Conservation (phyloP, 1,140 invertebrate species). For the Papilio helenus region DNA sequence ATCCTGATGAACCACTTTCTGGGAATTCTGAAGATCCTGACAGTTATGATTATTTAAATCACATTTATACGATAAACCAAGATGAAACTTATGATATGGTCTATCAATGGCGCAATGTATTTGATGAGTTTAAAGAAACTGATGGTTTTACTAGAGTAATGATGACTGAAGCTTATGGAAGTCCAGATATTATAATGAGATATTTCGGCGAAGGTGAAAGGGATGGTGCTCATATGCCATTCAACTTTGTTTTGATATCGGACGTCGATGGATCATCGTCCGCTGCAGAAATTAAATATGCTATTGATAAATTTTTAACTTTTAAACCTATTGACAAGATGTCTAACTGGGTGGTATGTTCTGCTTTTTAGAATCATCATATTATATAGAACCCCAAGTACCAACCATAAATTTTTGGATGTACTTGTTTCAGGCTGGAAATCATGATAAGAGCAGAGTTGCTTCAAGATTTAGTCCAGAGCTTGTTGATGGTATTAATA, state of each 20-base stretch:
- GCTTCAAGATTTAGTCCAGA: conserved; percentile 85
- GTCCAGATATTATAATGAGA: conserved; percentile 83
- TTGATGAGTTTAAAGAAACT: conserved; percentile 83
- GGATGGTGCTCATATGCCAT: conserved; percentile 85
- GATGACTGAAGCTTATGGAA: conserved; percentile 89
- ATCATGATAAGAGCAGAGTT: conserved; percentile 88
- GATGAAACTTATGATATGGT: conserved; percentile 82
- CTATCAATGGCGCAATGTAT: conserved; percentile 83
- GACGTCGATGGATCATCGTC: conserved; percentile 81
- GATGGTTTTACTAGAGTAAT: conserved; percentile 80
- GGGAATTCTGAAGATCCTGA: conserved; percentile 75
- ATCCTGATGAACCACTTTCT: conserved; percentile 83
- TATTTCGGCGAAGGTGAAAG: conserved; percentile 85
- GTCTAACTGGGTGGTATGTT: conserved; percentile 86
- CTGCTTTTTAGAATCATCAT: conserved; percentile 1
- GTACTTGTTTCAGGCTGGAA: conserved; percentile 85
- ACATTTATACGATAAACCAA: conserved; percentile 86
- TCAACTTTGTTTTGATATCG: conserved; percentile 86
- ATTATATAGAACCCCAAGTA: background rate
- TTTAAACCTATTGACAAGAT: conserved; percentile 84
- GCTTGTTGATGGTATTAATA: conserved; percentile 88
- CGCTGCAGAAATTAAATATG: conserved; percentile 82
- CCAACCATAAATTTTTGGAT: background rate
- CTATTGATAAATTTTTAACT: conserved; percentile 84
- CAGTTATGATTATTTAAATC: conserved; percentile 85